These are phyloP conservation scores for Geodia barretti DNA, from an alignment of 37 sponge, comb jelly and placozoan species.

Conservation along the genomic window DNA sequence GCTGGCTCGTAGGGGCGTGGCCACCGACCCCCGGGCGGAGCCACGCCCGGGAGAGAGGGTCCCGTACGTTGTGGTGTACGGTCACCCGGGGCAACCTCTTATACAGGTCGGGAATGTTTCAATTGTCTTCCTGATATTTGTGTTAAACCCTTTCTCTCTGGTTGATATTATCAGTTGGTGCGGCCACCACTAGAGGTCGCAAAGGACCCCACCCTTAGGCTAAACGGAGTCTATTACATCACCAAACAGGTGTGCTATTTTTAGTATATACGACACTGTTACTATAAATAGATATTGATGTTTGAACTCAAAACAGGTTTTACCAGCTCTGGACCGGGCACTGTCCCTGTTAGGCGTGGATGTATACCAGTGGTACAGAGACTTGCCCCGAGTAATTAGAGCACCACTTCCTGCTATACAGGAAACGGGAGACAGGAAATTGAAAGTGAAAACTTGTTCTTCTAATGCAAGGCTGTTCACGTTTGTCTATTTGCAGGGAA, in stretches of 20 bases:
- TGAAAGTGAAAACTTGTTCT: background rate
- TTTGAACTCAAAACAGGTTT: slow-evolving; percentile 26
- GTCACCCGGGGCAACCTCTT: slow-evolving; percentile 83
- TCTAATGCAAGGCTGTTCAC: background rate
- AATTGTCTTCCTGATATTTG: background rate
- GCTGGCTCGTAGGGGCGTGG: slow-evolving; percentile 45
- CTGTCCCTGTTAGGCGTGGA: slow-evolving; percentile 88
- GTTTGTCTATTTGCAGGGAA: slow-evolving; percentile 21
- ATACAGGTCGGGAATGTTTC: slow-evolving; percentile 52
- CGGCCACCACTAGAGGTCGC: slow-evolving; percentile 75
- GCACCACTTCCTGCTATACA: slow-evolving; percentile 4
- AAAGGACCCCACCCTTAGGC: slow-evolving; percentile 41
- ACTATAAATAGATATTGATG: background rate
- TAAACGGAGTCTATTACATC: slow-evolving; percentile 89
- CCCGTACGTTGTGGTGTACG: slow-evolving; percentile 91
- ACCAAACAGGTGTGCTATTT: slow-evolving; percentile 81
- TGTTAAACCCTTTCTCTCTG: background rate
- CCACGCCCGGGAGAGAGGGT: slow-evolving; percentile 89
- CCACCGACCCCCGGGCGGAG: slow-evolving; percentile 72
- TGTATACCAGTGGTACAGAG: slow-evolving; percentile 66
- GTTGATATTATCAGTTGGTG: slow-evolving; percentile 15
- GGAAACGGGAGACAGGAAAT: background rate
- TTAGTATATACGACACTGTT: background rate
- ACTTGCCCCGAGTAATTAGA: slow-evolving; percentile 3
- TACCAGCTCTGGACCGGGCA: slow-evolving; percentile 83